These are phyloP conservation scores for Dolichoris vasculosae DNA, from an alignment of 1,140 invertebrate genomes.

Conservation along the genomic window DNA sequence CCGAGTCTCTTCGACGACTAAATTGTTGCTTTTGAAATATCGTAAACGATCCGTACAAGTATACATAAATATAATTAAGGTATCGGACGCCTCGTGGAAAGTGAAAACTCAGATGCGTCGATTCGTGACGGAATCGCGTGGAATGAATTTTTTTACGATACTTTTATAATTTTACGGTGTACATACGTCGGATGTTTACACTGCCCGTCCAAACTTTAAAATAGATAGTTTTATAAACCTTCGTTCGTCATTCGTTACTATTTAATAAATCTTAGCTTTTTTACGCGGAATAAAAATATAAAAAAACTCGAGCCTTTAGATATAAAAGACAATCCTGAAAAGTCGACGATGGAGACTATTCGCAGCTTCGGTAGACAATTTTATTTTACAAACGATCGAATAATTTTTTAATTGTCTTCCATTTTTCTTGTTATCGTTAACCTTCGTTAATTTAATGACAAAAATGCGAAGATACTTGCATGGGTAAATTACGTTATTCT, in stretches of 20 bases:
- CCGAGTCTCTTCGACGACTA: background rate
- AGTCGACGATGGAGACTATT: background rate
- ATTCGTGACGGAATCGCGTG: background rate
- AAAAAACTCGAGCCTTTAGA: background rate
- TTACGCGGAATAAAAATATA: constrained; percentile 4
- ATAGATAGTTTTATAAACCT: background rate
- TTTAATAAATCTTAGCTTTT: constrained; percentile 24
- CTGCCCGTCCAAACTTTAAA: constrained; percentile 25
- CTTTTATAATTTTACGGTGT: background rate
- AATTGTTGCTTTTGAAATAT: background rate
- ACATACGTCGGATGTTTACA: constrained; percentile 22
- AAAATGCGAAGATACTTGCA: background rate
- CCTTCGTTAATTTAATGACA: background rate
- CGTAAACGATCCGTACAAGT: background rate
- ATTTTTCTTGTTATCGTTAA: background rate
- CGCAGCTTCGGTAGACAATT: background rate
- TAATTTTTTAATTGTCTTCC: background rate
- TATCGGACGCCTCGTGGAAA: background rate
- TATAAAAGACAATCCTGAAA: constrained; percentile 1
- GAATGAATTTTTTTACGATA: background rate
- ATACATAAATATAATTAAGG: background rate
- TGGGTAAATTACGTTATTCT: background rate
- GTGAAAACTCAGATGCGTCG: background rate
- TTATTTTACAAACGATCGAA: background rate
- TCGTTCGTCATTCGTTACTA: background rate